Conservation (phyloP, 2,888 invertebrate species). For the Drosophila quinaria region DNA sequence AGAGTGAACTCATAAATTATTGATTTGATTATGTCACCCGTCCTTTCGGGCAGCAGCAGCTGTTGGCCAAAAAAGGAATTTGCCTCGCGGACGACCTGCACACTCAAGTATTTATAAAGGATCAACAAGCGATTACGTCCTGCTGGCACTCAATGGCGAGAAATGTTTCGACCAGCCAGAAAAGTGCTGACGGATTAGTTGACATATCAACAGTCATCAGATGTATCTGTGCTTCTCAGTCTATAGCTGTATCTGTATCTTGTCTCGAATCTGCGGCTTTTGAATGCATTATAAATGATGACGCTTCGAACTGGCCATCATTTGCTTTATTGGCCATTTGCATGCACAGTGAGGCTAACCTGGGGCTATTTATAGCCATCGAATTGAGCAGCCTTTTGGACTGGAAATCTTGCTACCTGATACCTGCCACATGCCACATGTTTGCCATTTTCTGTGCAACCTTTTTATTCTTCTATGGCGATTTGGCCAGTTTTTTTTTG, state of each 20-base stretch:
- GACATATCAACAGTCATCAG: conserved; percentile 37
- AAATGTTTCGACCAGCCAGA: background rate
- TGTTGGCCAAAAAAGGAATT: conserved; percentile 54
- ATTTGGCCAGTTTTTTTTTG: conserved; percentile 44
- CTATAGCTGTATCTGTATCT: conserved; percentile 3
- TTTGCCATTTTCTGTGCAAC: conserved; percentile 18
- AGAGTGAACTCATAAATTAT: conserved; percentile 80
- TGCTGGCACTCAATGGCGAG: conserved; percentile 59
- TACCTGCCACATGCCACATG: conserved; percentile 10
- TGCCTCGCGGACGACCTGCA: conserved; percentile 29
- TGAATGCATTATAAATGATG: conserved; percentile 72
- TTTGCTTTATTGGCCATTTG: conserved; percentile 59
- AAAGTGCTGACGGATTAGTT: conserved; percentile 69
- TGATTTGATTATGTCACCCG: conserved; percentile 80
- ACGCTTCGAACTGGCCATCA: conserved; percentile 32
- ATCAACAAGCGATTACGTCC: conserved; percentile 80
- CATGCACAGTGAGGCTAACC: conserved; percentile 46
- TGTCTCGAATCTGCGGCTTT: conserved; percentile 44
- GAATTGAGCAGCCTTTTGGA: conserved; percentile 19
- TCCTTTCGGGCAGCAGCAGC: conserved; percentile 36
- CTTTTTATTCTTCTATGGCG: conserved; percentile 14
- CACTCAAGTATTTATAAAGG: conserved; percentile 74
- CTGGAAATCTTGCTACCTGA: background rate
- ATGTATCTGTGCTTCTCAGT: conserved; percentile 18
- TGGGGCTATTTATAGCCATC: conserved; percentile 51